Evolutionary conservation across 1,140 invertebrate species (phyloP), one percentile per base, ranked within the genome.

Genomic region (Pentalonia nigronervosa): DNA sequence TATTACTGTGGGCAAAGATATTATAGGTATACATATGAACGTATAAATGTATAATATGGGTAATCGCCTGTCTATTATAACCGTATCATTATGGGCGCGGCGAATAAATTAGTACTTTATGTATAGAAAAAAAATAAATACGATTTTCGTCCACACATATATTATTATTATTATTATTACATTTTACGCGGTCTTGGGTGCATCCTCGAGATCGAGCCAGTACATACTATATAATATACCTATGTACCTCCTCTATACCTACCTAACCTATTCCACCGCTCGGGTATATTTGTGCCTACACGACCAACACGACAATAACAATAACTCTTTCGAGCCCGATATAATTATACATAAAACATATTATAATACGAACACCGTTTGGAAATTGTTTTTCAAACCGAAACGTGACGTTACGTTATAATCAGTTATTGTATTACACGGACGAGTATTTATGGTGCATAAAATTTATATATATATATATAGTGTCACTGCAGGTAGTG

Each of bases 351-450:
- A 76, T 41, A 41, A 41, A 41, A 41, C 41, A n/a, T 34, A n/a
- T 34, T n/a, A 34, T 81, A 81, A 30, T 87, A 30, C 30, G 84
- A 30, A 47, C 84, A 47, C 45, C 6, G 45, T 87, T 87, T 87
- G 6, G 47, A 48, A 87, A 48, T 87, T 48, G 45, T 87, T 87
- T 41, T 88, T 88, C n/a, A n/a, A 88, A 53, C 48, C 87, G 87
- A 88, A 88, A 88, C 87, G 87, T 88, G 87, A 88, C 47, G 87
- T 88, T 88, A 88, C 30, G n/a, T 48, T 88, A 30, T 50, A 87
- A 87, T 87, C 87, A 48, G 87, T 88, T 48, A 48, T 88, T 53
- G 87, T 88, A 21, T 50, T n/a, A 53, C 7, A 36, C 87, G 48
- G 50, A 50, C n/a, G 30, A 48, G 21, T 47, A 86, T 30, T 76